These are phyloP conservation scores for Lateolabrax maculatus DNA, from an alignment of 2,797 vertebrate species.

Conservation along the genomic window DNA sequence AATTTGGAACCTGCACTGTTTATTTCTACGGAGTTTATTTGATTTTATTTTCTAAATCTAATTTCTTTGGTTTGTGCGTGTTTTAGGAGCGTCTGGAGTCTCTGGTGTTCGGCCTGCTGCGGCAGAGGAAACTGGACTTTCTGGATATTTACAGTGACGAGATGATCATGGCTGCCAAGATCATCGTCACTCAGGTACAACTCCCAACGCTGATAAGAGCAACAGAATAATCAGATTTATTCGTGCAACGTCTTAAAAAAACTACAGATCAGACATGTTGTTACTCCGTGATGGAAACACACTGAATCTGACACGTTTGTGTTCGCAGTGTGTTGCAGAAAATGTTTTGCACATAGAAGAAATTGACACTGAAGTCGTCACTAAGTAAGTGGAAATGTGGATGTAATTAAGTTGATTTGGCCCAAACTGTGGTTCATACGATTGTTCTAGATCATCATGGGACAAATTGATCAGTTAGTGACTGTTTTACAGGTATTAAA, in stretches of 20 bases:
- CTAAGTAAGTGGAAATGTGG: constrained; percentile 89
- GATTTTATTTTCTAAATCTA: too few relatives aligned
- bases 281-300: neutral
- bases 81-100: constrained; percentile 93
- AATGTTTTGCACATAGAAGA: constrained; percentile 93
- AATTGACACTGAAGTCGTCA: constrained; percentile 91
- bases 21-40: neutral
- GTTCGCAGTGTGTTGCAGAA: constrained; percentile 88
- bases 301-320: constrained; percentile 7
- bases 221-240: too few relatives aligned
- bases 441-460: neutral
- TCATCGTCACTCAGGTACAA: constrained; percentile 93
- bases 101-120: constrained; percentile 94
- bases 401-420: too few relatives aligned
- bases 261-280: neutral
- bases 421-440: too few relatives aligned
- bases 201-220: neutral
- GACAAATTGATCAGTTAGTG: too few relatives aligned
- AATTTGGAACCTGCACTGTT: neutral
- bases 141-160: constrained; percentile 96
- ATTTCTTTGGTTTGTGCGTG: neutral
- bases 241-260: neutral
- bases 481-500: too few relatives aligned
- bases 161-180: constrained; percentile 93
- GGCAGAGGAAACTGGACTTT: constrained; percentile 97